phyloP scores from a whole-genome alignment of 2,888 invertebrate genomes.

The Subacronicta megacephala region DNA sequence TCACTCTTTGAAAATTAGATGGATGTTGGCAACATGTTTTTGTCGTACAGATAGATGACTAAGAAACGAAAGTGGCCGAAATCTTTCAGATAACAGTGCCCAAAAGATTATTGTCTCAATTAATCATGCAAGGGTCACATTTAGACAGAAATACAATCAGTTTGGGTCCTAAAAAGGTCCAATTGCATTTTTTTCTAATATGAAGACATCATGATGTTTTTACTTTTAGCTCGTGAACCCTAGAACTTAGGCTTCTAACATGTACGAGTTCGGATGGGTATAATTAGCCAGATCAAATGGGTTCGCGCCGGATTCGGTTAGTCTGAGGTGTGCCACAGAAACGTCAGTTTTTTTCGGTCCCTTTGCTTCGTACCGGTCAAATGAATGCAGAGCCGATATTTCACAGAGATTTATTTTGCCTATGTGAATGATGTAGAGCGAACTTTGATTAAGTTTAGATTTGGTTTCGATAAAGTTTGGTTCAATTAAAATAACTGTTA shows the following conservation, averaged over 20 bases:
- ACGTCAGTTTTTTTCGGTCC: constrained; percentile 63
- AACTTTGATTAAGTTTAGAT: not conserved
- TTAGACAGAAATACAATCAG: no score
- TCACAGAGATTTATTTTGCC: constrained; percentile 33
- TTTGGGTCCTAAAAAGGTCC: no score
- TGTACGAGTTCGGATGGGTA: constrained; percentile 36
- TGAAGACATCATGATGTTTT: no score
- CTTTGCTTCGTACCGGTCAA: constrained; percentile 43
- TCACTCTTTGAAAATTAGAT: no score
- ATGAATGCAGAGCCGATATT: constrained; percentile 38
- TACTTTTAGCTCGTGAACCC: constrained; percentile 10
- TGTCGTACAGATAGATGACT: no score
- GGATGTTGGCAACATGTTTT: no score
- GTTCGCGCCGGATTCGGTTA: constrained; percentile 66
- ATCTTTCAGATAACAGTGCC: no score
- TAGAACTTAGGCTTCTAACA: not conserved
- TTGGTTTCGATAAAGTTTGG: not conserved
- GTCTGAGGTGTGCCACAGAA: constrained; percentile 71
- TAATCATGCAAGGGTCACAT: no score
- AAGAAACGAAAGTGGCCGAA: no score
- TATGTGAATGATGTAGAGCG: constrained; percentile 13
- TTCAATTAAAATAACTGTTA: not conserved
- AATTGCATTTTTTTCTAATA: no score
- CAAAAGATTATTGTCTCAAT: no score
- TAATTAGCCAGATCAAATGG: constrained; percentile 80